phyloP scores from a whole-genome alignment of 2,888 invertebrate genomes.

The Selenia dentaria region DNA sequence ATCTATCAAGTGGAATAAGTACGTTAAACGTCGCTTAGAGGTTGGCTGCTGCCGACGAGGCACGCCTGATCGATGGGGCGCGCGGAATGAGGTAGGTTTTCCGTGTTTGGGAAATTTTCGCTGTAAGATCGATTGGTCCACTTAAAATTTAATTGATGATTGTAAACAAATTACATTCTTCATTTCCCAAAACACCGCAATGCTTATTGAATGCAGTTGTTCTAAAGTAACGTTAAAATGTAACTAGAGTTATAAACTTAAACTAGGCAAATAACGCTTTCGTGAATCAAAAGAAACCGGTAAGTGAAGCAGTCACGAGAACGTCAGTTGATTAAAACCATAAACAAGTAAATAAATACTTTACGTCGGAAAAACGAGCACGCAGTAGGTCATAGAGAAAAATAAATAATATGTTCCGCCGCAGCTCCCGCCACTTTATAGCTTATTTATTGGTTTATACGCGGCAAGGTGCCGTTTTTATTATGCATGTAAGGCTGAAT shows the following conservation, averaged over 20 bases:
- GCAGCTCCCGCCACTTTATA: constrained; percentile 23
- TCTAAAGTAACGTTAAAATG: no score
- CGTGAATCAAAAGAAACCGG: constrained; percentile 41
- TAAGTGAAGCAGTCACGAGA: constrained; percentile 67
- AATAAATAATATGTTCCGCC: constrained; percentile 21
- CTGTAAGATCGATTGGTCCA: constrained; percentile 10
- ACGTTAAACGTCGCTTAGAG: constrained; percentile 72
- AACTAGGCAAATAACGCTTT: constrained; percentile 23
- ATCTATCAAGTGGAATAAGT: constrained; percentile 75
- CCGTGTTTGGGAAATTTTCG: constrained; percentile 7
- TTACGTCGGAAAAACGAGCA: constrained; percentile 39
- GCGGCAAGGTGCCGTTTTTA: constrained; percentile 22
- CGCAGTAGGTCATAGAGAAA: constrained; percentile 24
- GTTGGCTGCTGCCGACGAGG: constrained; percentile 48
- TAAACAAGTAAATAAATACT: constrained; percentile 44
- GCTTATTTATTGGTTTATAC: constrained; percentile 26
- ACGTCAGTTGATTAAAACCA: constrained; percentile 61
- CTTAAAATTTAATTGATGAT: constrained; percentile 7
- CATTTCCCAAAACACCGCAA: no score
- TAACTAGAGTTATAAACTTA: no score
- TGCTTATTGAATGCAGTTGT: no score
- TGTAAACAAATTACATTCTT: constrained; percentile 9
- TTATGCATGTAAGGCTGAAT: constrained; percentile 17
- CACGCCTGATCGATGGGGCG: constrained; percentile 60
- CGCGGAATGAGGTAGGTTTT: constrained; percentile 18